Evolutionary conservation across 37 sponge, comb jelly and placozoan genomes (phyloP), one percentile per base, ranked within the genome.

Genomic region (Spongilla lacustris): DNA sequence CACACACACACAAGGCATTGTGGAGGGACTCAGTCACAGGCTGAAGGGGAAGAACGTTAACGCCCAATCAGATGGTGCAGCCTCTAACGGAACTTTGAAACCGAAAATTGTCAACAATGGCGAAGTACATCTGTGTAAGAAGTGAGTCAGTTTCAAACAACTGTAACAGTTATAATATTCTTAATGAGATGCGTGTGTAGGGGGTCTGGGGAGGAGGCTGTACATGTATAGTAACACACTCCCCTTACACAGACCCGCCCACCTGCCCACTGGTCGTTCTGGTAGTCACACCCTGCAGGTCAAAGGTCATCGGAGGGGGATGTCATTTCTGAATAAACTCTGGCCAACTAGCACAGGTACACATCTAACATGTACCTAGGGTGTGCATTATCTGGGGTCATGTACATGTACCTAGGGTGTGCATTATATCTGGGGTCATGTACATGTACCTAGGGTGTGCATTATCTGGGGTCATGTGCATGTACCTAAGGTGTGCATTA

Each of bases 1-100:
- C 82, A 81, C 82, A 81, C 69, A 81, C 70, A 81, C 82, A 69
- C 70, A 67, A 87, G 83, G 83, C 29, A 73, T 83, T 28, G 73
- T 83, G 73, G 17, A 73, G 58, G 83, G 83, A 8, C 46, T 83
- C 5, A 74, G 83, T 30, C 72, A 73, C 41, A 37, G 66, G 21
- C 83, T 83, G 83, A 24, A 36, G 11, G 58, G 58, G 19, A 58
- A 58, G 21, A 17, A 10, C 58, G 4, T 17, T 58, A 17, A 58
- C 21, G 11, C 58, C 58, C 58, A 58, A 58, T 19, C 19, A 13
- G n/a, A n/a, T n/a, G 58, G 11, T 58, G 58, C 14, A 58, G 21
- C 1, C 1, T 14, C 58, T 17, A 1, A 17, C 11, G 58, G 19
- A 58, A 58, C 58, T 58, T 58, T 58, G 58, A 58, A 58, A 14